These are phyloP conservation scores for Lepus americanus DNA, from an alignment of 2,113 vertebrate species.

Conservation along the genomic window DNA sequence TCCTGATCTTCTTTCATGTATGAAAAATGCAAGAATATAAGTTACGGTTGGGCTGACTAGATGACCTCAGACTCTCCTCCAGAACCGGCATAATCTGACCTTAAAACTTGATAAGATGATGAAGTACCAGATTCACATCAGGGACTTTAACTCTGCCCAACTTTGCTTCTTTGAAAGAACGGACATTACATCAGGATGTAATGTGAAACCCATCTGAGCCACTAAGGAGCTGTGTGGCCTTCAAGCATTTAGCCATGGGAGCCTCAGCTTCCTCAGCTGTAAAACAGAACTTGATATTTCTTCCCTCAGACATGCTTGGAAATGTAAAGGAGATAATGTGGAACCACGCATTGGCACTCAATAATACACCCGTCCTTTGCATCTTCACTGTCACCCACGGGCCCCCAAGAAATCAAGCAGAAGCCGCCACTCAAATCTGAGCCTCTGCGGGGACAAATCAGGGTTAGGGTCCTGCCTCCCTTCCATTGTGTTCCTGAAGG, in stretches of 20 bases:
- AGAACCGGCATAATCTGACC: slow-evolving; percentile 35
- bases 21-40: not conserved
- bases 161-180: not conserved
- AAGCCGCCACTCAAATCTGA: not conserved
- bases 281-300: not conserved
- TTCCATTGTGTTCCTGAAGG: not conserved
- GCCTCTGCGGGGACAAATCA: not conserved
- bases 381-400: not conserved
- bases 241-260: not conserved
- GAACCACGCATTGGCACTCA: not conserved
- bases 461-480: not conserved
- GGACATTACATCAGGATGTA: not conserved
- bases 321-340: not conserved
- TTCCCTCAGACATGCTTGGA: not conserved
- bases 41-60: not conserved
- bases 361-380: not conserved
- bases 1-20: not conserved
- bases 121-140: slow-evolving; percentile 2
- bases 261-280: not conserved
- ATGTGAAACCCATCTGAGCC: not conserved
- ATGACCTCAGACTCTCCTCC: slow-evolving; percentile 43
- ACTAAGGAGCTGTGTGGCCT: not conserved
- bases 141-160: not conserved
- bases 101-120: not conserved
- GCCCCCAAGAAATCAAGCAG: not conserved